Percentiles rank a stretch among this genome's conserved stretches.
phyloP scores from a whole-genome alignment of 2,888 invertebrate species.

The Apomyelois bistriatella region DNA sequence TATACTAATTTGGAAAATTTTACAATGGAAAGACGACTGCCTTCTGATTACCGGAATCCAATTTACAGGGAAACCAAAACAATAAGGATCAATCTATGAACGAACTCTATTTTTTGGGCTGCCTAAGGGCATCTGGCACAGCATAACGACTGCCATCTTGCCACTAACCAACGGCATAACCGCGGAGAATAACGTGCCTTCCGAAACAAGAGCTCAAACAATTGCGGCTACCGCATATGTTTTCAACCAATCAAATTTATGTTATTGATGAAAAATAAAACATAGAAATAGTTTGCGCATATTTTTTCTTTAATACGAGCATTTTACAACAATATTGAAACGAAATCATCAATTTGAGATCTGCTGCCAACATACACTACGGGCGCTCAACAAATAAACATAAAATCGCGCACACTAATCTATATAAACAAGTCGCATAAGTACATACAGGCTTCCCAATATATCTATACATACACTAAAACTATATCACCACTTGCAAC shows the following conservation, averaged over 20 bases:
- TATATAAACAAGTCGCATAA: conserved; percentile 80
- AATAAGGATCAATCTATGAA: too few species aligned
- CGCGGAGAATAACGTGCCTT: too few species aligned
- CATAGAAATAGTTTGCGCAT: conserved; percentile 66
- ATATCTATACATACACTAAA: conserved; percentile 76
- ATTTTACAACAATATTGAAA: conserved; percentile 80
- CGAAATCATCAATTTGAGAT: conserved; percentile 79
- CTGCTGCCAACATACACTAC: conserved; percentile 80
- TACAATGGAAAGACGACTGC: too few species aligned
- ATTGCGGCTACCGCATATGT: too few species aligned
- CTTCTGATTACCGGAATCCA: too few species aligned
- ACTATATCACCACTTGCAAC: conserved; percentile 73
- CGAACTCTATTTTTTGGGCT: too few species aligned
- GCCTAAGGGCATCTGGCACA: too few species aligned
- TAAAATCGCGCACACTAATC: conserved; percentile 77
- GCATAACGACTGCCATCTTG: too few species aligned
- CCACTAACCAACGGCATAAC: too few species aligned
- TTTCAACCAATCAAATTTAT: not conserved
- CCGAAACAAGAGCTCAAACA: too few species aligned
- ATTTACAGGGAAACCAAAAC: too few species aligned
- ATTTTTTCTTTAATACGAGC: conserved; percentile 78
- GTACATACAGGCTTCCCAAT: conserved; percentile 77
- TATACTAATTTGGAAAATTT: too few species aligned
- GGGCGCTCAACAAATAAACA: conserved; percentile 79
- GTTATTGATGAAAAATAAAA: conserved; percentile 22